phyloP scores from a whole-genome alignment of 1,140 invertebrate species.

The Radopholus similis region DNA sequence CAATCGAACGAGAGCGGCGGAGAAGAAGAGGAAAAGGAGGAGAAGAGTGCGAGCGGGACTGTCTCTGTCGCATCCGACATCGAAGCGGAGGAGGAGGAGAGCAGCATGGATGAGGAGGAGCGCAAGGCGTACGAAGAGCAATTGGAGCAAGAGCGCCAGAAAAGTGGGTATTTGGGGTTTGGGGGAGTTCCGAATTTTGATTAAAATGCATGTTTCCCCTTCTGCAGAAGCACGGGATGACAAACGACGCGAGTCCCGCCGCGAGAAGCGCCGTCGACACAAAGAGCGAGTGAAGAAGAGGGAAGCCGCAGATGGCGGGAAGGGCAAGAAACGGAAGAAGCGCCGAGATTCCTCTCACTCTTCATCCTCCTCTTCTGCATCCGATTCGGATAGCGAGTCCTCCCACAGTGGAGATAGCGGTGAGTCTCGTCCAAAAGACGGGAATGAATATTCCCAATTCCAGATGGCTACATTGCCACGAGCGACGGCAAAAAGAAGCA shows the following conservation, averaged over 20 bases:
- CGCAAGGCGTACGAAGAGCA: conserved; percentile 14
- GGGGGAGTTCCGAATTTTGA: background rate
- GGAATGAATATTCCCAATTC: background rate
- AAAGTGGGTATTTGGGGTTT: conserved; percentile 15
- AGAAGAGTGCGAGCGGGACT: background rate
- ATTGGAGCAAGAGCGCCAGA: conserved; percentile 14
- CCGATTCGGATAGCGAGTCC: background rate
- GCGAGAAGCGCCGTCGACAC: conserved; percentile 32
- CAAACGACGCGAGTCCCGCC: conserved; percentile 20
- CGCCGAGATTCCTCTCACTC: background rate
- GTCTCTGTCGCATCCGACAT: background rate
- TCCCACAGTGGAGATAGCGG: background rate
- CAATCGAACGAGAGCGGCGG: background rate
- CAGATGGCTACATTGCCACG: background rate
- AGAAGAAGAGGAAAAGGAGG: conserved; percentile 19
- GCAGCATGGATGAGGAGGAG: conserved; percentile 9
- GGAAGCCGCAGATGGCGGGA: background rate
- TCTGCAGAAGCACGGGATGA: conserved; percentile 30
- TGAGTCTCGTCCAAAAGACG: background rate
- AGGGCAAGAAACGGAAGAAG: background rate
- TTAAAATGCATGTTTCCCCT: conserved; percentile 2
- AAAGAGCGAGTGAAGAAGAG: conserved; percentile 28
- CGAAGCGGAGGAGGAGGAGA: conserved; percentile 1
- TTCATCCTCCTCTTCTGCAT: conserved; percentile 7
- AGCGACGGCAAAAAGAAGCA: background rate